Evolutionary conservation across 2,797 vertebrate genomes (phyloP).

Genomic region (Pangasius macronema): DNA sequence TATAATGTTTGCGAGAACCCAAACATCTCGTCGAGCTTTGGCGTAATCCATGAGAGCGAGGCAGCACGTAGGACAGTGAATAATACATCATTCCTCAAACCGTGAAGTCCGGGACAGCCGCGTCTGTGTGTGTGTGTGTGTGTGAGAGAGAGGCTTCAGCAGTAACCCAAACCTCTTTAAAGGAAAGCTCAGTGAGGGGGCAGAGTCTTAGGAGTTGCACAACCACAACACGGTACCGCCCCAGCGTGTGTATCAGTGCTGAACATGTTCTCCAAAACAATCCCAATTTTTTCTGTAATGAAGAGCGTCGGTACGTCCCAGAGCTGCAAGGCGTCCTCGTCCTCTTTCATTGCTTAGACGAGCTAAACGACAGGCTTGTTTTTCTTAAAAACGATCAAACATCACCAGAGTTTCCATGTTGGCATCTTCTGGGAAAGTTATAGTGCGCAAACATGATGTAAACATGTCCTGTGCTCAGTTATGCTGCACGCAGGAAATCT

Average conservation of each 20-base stretch:
- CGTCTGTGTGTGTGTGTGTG: background rate
- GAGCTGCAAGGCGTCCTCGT: no score
- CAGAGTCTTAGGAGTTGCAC: background rate
- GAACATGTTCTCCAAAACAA: background rate
- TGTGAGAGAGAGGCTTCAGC: background rate
- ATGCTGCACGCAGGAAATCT: background rate
- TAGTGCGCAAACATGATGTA: no score
- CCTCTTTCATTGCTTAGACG: no score
- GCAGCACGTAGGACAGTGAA: background rate
- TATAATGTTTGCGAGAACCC: background rate
- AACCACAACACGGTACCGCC: no score
- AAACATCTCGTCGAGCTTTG: background rate
- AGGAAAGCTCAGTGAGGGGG: background rate
- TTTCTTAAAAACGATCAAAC: no score
- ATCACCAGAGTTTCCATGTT: no score
- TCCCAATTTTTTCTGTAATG: background rate
- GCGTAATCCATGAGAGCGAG: background rate
- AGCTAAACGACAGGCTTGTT: no score
- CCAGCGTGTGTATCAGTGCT: background rate
- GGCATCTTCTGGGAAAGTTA: no score
- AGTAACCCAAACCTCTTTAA: background rate
- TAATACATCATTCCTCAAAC: background rate
- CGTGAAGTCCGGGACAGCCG: background rate
- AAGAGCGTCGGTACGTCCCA: no score
- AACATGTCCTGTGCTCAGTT: no score